Base-by-base conservation (phyloP, 2,888 invertebrate species). In the Hyles lineata region DNA sequence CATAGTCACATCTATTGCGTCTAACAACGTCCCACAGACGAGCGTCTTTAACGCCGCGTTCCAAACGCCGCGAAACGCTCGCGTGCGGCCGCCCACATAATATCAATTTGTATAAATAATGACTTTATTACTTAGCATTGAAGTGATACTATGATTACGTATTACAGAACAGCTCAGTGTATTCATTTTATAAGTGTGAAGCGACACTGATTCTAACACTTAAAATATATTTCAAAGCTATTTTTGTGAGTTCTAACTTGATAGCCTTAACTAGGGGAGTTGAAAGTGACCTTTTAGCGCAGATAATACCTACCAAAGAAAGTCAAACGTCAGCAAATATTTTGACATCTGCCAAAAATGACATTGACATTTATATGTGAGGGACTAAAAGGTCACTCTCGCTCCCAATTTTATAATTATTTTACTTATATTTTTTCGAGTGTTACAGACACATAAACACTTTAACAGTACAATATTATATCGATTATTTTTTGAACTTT, bases 81-180 rank as follows among this genome's bases (percentile, higher is more conserved):
- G 74, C 73, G 72, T 72, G 70, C 73, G 61, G 62, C 72, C 71
- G 73, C 76, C 74, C 75, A 76, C 79, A 80, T 85, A 83, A 88
- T 84, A 80, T 81, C 80, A 82, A 81, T 81, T 89, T 89, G 89
- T 92, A 91, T 90, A 92, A 89, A 91, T 91, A 90, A 90, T 90
- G 87, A 85, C 85, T 90, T 87, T 85, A 85, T 86, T 85, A 85
- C 92, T 92, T 92, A 93, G 81, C 79, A 86, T 90, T 91, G 91
- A 89, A 88, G 88, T 90, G 92, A 92, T 92, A 92, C 92, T 90
- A 79, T 85, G 43, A 67, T 93, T 93, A 94, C 93, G 94, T 94
- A 93, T 93, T 85, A 87, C 85, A 88, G 89, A 93, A 93, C 90
- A 92, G 92, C 91, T 91, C 92, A 87, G 92, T 93, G 92, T 90